These are phyloP conservation scores for Montipora cactus DNA, from an alignment of 64 coral and sea anemone species.

Conservation along the genomic window DNA sequence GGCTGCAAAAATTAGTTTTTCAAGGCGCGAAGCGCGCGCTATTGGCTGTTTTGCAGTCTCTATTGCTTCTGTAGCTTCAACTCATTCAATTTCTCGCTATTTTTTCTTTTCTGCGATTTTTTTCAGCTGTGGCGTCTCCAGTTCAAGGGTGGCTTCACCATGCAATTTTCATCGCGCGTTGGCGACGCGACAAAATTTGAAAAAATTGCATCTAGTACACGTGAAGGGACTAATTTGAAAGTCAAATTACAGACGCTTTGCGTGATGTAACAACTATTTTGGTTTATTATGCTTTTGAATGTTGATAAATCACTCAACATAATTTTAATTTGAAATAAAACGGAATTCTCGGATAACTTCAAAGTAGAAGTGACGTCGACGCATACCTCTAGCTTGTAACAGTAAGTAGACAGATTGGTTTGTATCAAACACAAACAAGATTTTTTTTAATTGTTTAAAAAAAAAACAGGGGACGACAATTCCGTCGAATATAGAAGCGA, in stretches of 20 bases:
- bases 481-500: not conserved
- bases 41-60: too few species aligned
- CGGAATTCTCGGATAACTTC: not conserved
- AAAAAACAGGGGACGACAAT: not conserved
- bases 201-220: too few species aligned
- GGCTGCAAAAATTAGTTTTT: too few species aligned
- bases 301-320: slow-evolving; percentile 28
- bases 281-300: not conserved
- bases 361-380: not conserved
- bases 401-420: not conserved
- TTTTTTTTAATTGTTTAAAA: not conserved
- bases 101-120: too few species aligned
- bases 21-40: too few species aligned
- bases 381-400: not conserved
- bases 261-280: slow-evolving; percentile 52
- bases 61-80: too few species aligned
- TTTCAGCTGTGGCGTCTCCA: too few species aligned
- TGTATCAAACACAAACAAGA: not conserved
- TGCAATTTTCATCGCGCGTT: too few species aligned
- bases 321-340: not conserved
- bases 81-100: too few species aligned
- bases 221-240: slow-evolving; percentile 14
- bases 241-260: not conserved
- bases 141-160: too few species aligned
- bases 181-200: too few species aligned